Base-by-base conservation (phyloP, 2,888 invertebrate species). In the Nematopogon swammerdamellus region DNA sequence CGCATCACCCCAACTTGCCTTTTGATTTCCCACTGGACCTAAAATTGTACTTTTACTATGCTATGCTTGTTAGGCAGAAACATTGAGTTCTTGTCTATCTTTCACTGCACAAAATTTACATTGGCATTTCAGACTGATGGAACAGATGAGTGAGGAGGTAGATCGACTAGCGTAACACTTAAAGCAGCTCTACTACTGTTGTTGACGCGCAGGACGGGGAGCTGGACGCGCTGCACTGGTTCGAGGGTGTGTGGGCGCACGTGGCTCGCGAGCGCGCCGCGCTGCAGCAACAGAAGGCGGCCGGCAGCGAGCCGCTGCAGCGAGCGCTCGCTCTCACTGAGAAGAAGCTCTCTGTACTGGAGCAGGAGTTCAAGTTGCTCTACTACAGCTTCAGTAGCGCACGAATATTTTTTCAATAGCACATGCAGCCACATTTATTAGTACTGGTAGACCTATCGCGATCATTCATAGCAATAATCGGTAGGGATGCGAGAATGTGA, bases 161-260 rank as follows among this genome's bases (percentile, higher is more conserved):
- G n/a, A n/a, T n/a, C n/a, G n/a, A n/a, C n/a, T n/a, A n/a, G n/a
- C n/a, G n/a, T n/a, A n/a, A n/a, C n/a, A n/a, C n/a, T n/a, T n/a
- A n/a, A n/a, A n/a, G n/a, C n/a, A n/a, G n/a, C n/a, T n/a, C n/a
- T n/a, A n/a, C n/a, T n/a, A n/a, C n/a, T n/a, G n/a, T n/a, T n/a
- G n/a, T n/a, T n/a, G n/a, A n/a, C n/a, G n/a, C n/a, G 25, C 61
- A 80, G 80, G 87, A 88, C 58, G 72, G 82, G 18, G 91, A 92
- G 60, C 91, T 97, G 65, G 95, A 97, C 73, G 87, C 93, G 0
- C 79, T 99, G 5, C 95, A 96, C 67, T 99, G 98, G 98, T 97
- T 97, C 65, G 86, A 92, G 58, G 91, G 95, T 2, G 88, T 95
- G 10, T 83, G 85, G 63, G 84, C 85, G 47, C 89, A 92, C 62